Percentiles rank a stretch among this genome's conserved stretches.
Evolutionary conservation across 1,140 invertebrate genomes (phyloP).

Genomic region (Eurosta solidaginis): DNA sequence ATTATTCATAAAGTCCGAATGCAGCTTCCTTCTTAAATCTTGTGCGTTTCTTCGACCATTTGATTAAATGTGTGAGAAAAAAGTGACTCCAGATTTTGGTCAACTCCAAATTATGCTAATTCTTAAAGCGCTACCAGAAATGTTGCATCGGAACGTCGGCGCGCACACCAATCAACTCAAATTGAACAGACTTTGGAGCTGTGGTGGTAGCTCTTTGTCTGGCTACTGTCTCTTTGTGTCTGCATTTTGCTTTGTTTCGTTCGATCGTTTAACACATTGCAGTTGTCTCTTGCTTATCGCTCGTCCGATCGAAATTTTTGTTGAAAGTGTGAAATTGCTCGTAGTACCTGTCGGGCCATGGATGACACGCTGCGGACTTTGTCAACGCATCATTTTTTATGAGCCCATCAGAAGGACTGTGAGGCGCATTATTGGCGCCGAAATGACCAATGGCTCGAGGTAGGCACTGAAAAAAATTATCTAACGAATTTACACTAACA

Average conservation of each 20-base stretch:
- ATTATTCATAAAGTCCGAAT: slow-evolving; percentile 7
- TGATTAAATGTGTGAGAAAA: neutral
- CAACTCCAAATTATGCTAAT: slow-evolving; percentile 22
- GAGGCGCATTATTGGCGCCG: neutral
- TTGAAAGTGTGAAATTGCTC: slow-evolving; percentile 59
- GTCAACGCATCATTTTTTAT: slow-evolving; percentile 38
- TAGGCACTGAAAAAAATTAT: neutral
- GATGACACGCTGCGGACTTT: slow-evolving; percentile 53
- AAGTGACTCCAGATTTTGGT: neutral
- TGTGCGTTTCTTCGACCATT: neutral
- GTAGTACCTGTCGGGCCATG: slow-evolving; percentile 49
- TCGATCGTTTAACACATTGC: neutral
- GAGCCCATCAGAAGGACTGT: neutral
- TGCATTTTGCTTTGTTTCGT: neutral
- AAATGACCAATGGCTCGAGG: neutral
- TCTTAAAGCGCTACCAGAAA: neutral
- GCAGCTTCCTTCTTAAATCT: neutral
- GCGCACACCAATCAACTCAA: neutral
- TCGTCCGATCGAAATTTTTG: slow-evolving; percentile 38
- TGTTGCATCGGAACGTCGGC: neutral
- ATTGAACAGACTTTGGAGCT: neutral
- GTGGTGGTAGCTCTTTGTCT: neutral
- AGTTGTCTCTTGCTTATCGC: slow-evolving; percentile 2
- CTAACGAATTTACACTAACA: too few species aligned
- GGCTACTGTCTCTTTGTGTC: neutral